Evolutionary conservation across 2,797 vertebrate genomes (phyloP).

Genomic region (Anomalospiza imberbis): DNA sequence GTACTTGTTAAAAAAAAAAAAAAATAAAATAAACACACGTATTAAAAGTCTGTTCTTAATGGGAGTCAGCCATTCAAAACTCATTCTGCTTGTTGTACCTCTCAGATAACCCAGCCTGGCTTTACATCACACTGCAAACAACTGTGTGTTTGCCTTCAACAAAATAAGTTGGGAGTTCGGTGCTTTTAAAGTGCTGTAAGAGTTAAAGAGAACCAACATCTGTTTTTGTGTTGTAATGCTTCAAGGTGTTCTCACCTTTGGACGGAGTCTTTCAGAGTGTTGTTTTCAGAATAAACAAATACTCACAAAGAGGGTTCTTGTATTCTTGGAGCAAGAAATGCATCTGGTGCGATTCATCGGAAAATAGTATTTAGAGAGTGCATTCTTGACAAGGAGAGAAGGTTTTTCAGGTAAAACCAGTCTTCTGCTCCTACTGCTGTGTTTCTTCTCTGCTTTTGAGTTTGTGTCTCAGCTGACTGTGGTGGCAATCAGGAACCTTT

Average conservation of each 20-base stretch:
- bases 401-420: constrained; percentile 52
- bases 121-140: constrained; percentile 16
- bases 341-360: background rate
- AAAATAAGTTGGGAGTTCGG: background rate
- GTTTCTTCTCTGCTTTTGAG: background rate
- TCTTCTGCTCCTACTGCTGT: background rate
- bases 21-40: background rate
- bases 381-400: constrained; percentile 3
- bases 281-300: constrained; percentile 54
- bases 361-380: constrained; percentile 7
- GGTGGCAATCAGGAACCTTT: background rate
- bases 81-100: background rate
- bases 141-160: background rate
- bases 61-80: background rate
- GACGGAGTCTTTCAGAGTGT: background rate
- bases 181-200: background rate
- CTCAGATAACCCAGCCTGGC: background rate
- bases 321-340: background rate
- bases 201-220: background rate
- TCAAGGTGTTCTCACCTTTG: constrained; percentile 10
- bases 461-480: background rate
- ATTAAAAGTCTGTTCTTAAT: background rate
- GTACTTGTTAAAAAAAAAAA: background rate
- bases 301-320: background rate
- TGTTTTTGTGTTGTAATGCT: background rate